Evolutionary conservation across 2,797 vertebrate species (phyloP).

Genomic region (Schizopygopsis malacanthus): DNA sequence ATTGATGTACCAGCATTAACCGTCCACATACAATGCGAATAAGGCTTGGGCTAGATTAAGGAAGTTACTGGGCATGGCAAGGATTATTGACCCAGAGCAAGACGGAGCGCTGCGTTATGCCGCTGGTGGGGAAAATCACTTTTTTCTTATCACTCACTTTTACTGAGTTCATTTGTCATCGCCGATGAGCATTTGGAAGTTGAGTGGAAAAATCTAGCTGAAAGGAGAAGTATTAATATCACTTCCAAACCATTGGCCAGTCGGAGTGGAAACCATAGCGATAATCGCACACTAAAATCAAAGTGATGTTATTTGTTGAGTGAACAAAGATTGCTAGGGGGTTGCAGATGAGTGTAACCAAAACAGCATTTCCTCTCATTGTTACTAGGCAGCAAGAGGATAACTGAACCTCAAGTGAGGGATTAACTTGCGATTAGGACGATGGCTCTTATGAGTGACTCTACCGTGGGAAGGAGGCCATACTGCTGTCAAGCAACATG

Average conservation of each 20-base stretch:
- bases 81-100: conserved; percentile 47
- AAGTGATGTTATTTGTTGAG: conserved; percentile 35
- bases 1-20: conserved; percentile 55
- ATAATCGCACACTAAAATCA: conserved; percentile 32
- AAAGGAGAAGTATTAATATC: conserved; percentile 9
- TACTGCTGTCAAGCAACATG: conserved; percentile 49
- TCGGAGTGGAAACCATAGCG: conserved; percentile 17
- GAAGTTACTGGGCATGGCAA: conserved; percentile 41
- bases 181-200: not conserved
- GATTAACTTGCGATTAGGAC: conserved; percentile 66
- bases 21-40: conserved; percentile 35
- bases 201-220: not conserved
- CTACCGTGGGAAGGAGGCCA: conserved; percentile 58
- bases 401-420: conserved; percentile 59
- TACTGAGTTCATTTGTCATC: conserved; percentile 16
- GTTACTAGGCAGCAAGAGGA: conserved; percentile 61
- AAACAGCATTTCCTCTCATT: conserved; percentile 49
- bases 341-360: conserved; percentile 35
- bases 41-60: conserved; percentile 46
- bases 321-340: conserved; percentile 26
- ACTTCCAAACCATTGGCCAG: not conserved
- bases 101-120: conserved; percentile 13
- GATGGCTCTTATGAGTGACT: conserved; percentile 63
- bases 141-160: conserved; percentile 31
- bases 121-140: conserved; percentile 5